phyloP scores from a whole-genome alignment of 2,888 invertebrate genomes.

The Tenthredo distinguenda region DNA sequence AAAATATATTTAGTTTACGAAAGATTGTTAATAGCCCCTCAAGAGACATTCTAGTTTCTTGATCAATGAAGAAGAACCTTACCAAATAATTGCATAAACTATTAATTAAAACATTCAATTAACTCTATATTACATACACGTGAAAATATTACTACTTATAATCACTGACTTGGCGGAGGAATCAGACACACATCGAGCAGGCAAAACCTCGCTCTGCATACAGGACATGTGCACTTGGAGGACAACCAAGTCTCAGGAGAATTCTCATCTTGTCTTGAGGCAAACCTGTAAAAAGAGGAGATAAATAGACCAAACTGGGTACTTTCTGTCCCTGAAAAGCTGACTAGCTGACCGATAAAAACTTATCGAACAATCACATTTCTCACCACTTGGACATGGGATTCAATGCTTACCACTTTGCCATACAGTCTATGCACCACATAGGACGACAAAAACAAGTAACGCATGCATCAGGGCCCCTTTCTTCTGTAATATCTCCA shows the following conservation, averaged over 20 bases:
- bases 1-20: slow-evolving; percentile 18
- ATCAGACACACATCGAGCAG: slow-evolving; percentile 87
- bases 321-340: too few relatives aligned
- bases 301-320: not conserved
- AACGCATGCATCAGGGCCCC: slow-evolving; percentile 77
- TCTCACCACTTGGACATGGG: slow-evolving; percentile 35
- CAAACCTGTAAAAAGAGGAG: slow-evolving; percentile 82
- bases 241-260: slow-evolving; percentile 88
- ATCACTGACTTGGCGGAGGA: slow-evolving; percentile 22
- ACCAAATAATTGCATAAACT: not conserved
- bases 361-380: not conserved
- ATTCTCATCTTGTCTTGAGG: slow-evolving; percentile 87
- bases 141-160: not conserved
- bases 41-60: not conserved
- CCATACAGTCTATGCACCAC: slow-evolving; percentile 94
- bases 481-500: slow-evolving; percentile 77
- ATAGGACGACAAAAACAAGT: slow-evolving; percentile 90
- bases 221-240: slow-evolving; percentile 92
- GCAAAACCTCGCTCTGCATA: slow-evolving; percentile 92
- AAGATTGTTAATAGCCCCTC: not conserved
- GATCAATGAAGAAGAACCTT: not conserved
- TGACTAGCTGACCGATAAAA: not conserved
- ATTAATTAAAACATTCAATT: not conserved
- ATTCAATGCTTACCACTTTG: slow-evolving; percentile 83
- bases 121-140: not conserved